Base-by-base conservation (phyloP, 1,140 invertebrate species). In the Ceratosolen solmsi region DNA sequence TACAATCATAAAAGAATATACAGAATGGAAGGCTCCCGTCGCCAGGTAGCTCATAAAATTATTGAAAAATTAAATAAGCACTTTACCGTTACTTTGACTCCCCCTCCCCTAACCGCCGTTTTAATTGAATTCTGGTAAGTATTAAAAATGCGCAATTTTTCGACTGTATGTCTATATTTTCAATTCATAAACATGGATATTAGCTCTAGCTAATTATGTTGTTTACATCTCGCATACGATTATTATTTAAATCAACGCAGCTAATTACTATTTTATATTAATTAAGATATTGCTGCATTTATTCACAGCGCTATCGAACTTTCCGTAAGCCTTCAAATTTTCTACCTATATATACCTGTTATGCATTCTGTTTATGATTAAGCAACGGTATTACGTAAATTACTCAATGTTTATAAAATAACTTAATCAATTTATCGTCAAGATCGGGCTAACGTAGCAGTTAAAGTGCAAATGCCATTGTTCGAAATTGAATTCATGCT, bases 371-470 rank as follows among this genome's bases (percentile, higher is more conserved):
- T 38, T 68, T 68, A 36, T 22, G 27, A 70, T 80, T 80, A 65
- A 75, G 72, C 33, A 75, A 81, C 15, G 15, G 33, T 2, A 58
- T 75, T 75, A 75, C 79, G 49, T 60, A 70, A 80, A 81, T 75
- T 56, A 75, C 56, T 68, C 33, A 75, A 75, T 38, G 41, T 70
- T 75, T 56, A 33, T 68, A 75, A 81, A 41, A 75, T 41, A 68
- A 75, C 71, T 68, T 46, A 75, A 81, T 75, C 33, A 41, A 51
- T 81, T 68, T 68, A 75, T 75, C 41, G 72, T 41, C 13, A 25
- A 3, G 27, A 63, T 73, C 22, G 46, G 2, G 20, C 49, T 46
- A 72, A 73, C 9, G 49, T 13, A 63, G 46, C 38, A 30, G 33
- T 70, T 71, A 60, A 77, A 38, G 7, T 51, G 9, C 27, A 22